Conservation (phyloP, 2,888 invertebrate species). For the Parascotia fuliginaria region DNA sequence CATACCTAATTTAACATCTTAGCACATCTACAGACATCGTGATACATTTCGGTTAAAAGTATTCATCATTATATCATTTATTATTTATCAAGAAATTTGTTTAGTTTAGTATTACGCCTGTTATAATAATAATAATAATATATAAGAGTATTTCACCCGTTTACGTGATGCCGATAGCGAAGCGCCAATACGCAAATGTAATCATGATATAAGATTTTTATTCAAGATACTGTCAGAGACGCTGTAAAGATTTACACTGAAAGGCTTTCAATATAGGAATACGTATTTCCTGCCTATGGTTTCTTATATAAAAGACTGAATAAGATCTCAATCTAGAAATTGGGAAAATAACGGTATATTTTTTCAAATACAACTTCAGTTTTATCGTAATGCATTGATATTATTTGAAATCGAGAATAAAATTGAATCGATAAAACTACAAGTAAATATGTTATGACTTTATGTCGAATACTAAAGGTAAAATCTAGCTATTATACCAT, state of each 20-base stretch:
- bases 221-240: slow-evolving; percentile 42
- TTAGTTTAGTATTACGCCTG: too few relatives aligned
- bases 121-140: too few relatives aligned
- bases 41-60: too few relatives aligned
- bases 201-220: slow-evolving; percentile 44
- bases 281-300: slow-evolving; percentile 9
- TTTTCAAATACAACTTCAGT: slow-evolving; percentile 1
- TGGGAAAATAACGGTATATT: background rate
- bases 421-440: background rate
- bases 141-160: slow-evolving; percentile 25
- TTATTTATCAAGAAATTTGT: too few relatives aligned
- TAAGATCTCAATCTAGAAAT: slow-evolving; percentile 12
- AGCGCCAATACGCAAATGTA: slow-evolving; percentile 42
- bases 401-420: background rate
- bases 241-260: slow-evolving; percentile 34
- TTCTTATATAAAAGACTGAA: slow-evolving; percentile 9
- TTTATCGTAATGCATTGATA: background rate
- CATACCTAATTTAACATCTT: background rate
- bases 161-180: slow-evolving; percentile 16
- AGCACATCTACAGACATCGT: too few relatives aligned
- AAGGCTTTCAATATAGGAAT: slow-evolving; percentile 23
- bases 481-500: too few relatives aligned
- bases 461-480: background rate
- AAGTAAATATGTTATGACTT: background rate
- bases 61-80: too few relatives aligned